phyloP scores from a whole-genome alignment of 1,140 invertebrate genomes.

The Drosophila sturtevanti region DNA sequence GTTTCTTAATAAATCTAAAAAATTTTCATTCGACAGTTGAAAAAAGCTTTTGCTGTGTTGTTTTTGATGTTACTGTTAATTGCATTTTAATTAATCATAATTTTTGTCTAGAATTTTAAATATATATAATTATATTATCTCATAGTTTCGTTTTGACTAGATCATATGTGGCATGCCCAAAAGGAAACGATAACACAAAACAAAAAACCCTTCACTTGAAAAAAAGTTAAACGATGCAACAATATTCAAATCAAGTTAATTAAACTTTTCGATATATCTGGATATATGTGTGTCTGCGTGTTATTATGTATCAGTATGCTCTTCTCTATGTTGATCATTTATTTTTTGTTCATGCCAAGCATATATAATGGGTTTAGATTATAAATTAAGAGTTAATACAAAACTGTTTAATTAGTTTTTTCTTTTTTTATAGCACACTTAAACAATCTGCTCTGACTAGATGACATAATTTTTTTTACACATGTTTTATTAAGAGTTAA shows the following conservation, averaged over 20 bases:
- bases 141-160: conserved; percentile 63
- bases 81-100: conserved; percentile 65
- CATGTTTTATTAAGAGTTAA: conserved; percentile 46
- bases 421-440: conserved; percentile 55
- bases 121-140: conserved; percentile 45
- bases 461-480: conserved; percentile 51
- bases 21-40: conserved; percentile 30
- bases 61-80: conserved; percentile 51
- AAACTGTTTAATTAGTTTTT: conserved; percentile 47
- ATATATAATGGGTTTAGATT: conserved; percentile 49
- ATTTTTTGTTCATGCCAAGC: conserved; percentile 60
- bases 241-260: conserved; percentile 45
- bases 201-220: not conserved
- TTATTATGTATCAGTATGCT: not conserved
- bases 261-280: conserved; percentile 1
- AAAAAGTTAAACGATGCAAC: not conserved
- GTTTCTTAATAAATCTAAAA: conserved; percentile 53
- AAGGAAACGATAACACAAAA: not conserved
- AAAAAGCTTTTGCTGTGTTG: conserved; percentile 39
- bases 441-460: conserved; percentile 69
- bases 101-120: conserved; percentile 75
- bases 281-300: conserved; percentile 42
- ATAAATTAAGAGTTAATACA: conserved; percentile 61
- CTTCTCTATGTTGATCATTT: conserved; percentile 19
- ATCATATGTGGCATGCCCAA: conserved; percentile 38